Evolutionary conservation across 2,888 invertebrate genomes (phyloP), one percentile per base, ranked within the genome.

Genomic region (Choreutis nemorana): DNA sequence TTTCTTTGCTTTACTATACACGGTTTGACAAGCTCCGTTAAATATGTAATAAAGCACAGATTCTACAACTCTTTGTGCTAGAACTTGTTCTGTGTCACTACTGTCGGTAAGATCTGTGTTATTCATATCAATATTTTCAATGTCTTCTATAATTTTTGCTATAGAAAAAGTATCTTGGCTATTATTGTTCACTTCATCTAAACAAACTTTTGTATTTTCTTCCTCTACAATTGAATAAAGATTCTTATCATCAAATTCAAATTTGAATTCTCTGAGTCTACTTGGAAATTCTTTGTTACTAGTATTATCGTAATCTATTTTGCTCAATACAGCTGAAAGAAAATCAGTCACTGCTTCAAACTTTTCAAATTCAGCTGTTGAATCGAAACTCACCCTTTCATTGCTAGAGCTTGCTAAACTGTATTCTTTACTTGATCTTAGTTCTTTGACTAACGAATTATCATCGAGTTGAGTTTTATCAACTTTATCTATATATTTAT

Each of bases 361-460:
- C 41, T 66, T 72, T 35, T 78, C 78, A 35, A 78, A 78, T 41
- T 78, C 78, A 3, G 40, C 55, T 2, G 67, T 72, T 0, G 78
- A 75, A 52, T 78, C 60, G 9, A 68, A 58, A 31, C 77, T 75
- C 13, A 32, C 28, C 0, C 42, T 32, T n/a, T 56, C 61, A 18
- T 34, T 34, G 7, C 48, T 47, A 1, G 60, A 59, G 41, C 56
- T 63, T 0, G 49, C 20, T n/a, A n/a, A n/a, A 12, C 9, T 10
- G 3, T n/a, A 13, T 10, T 9, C 7, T 7, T 21, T 1, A n/a
- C 10, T 21, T n/a, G 11, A 21, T 21, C 10, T 21, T n/a, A n/a
- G 4, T 21, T 4, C n/a, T n/a, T 5, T 21, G 7, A 10, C 22
- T n/a, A 21, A n/a, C 2, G 2, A 21, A n/a, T 21, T 21, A 21